phyloP scores from a whole-genome alignment of 2,888 invertebrate genomes.

The Hypena proboscidalis region DNA sequence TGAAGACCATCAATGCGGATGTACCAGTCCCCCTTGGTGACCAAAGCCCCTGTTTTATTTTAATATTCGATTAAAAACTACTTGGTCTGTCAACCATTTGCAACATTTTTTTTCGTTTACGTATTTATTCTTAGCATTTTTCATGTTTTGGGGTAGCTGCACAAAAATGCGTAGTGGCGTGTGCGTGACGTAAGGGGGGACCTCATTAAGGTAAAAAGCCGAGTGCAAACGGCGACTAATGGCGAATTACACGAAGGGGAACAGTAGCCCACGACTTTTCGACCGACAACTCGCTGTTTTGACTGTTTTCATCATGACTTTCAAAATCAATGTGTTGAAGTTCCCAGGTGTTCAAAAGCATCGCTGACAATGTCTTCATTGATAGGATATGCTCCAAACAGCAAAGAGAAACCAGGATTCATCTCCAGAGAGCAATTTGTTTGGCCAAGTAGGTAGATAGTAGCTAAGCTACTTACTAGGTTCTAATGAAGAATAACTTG shows the following conservation, averaged over 20 bases:
- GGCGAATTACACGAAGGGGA: constrained; percentile 85
- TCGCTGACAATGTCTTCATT: no score
- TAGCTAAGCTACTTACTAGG: no score
- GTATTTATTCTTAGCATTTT: constrained; percentile 40
- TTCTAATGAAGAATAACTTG: no score
- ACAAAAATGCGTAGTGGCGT: constrained; percentile 80
- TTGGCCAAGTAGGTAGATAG: no score
- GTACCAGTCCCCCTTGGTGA: constrained; percentile 45
- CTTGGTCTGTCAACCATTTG: constrained; percentile 28
- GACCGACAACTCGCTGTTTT: constrained; percentile 41
- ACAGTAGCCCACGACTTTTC: constrained; percentile 57
- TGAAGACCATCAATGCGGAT: constrained; percentile 48
- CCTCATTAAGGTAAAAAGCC: constrained; percentile 85
- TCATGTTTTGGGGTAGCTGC: constrained; percentile 60
- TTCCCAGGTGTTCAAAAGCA: no score
- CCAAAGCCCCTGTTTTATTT: constrained; percentile 33
- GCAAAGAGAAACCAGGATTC: no score
- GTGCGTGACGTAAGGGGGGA: constrained; percentile 72
- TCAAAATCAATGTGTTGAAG: no score
- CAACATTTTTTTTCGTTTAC: constrained; percentile 37
- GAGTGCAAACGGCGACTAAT: constrained; percentile 84
- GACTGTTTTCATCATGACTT: constrained; percentile 1
- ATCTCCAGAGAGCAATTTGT: no score
- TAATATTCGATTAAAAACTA: constrained; percentile 13
- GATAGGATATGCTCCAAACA: no score